Evolutionary conservation across 2,888 invertebrate genomes (phyloP), one percentile per base, ranked within the genome.

Genomic region (Ennomos quercinarius): DNA sequence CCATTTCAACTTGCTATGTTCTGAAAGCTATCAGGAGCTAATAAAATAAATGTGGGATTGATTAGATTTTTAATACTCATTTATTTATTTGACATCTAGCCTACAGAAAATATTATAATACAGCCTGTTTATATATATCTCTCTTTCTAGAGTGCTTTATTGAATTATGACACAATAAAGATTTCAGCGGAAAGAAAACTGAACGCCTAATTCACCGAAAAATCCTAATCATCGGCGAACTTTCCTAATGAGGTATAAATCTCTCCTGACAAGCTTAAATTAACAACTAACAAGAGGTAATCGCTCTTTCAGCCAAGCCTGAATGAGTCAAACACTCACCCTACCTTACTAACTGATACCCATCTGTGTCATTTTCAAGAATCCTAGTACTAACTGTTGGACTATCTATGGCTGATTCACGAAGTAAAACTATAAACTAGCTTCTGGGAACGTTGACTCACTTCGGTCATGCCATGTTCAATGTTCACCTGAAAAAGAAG

Each of bases 241-340:
- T 39, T 47, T 39, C 10, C 44, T 11, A 11, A 11, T n/a, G 10
- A 43, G 27, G 27, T 48, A 57, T 73, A 67, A 72, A 56, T 39
- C 44, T 54, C 38, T 37, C 57, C 49, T 44, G 49, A 64, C 46
- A 40, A 43, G 38, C 35, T 42, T 5, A 41, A 34, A 47, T 51
- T 57, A 42, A 13, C 50, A 40, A 35, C 40, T 48, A 50, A 37
- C 42, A 41, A 57, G 61, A 70, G 63, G 65, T 66, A 67, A 68
- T 62, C 43, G 68, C 36, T 64, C 66, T 58, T 46, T 58, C 17
- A 54, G 50, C 57, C 52, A 47, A 54, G 57, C 54, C 49, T 40
- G 59, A 57, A 64, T 75, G 68, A 74, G 63, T 74, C 70, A 76
- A 64, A 39, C 41, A n/a, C 11, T 27, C 8, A 13, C 45, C 13